These are phyloP conservation scores for Rhagium mordax DNA, from an alignment of 2,888 invertebrate genomes.

Conservation along the genomic window DNA sequence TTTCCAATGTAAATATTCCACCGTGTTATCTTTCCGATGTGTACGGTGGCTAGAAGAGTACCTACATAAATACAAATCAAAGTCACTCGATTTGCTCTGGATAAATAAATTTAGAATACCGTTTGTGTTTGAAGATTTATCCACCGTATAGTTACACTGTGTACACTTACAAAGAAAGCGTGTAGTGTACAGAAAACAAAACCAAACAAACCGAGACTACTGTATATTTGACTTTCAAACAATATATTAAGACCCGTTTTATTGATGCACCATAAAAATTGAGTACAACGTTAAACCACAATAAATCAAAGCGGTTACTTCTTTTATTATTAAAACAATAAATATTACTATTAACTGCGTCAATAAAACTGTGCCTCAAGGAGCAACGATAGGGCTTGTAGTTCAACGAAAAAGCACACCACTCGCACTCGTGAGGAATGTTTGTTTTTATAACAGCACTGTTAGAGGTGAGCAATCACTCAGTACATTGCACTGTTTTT, in stretches of 20 bases:
- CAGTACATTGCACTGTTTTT: background rate
- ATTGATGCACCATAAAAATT: constrained; percentile 23
- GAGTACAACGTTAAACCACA: constrained; percentile 9
- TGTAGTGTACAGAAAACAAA: constrained; percentile 22
- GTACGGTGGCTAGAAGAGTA: constrained; percentile 46
- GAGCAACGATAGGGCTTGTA: background rate
- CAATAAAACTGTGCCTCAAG: background rate
- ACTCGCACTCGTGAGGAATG: background rate
- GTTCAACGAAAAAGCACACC: background rate
- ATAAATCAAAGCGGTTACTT: constrained; percentile 19
- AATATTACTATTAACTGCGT: background rate
- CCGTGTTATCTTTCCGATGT: constrained; percentile 46
- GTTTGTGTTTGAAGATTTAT: constrained; percentile 41
- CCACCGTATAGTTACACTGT: constrained; percentile 37
- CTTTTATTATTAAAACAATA: constrained; percentile 6
- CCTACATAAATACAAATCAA: constrained; percentile 52
- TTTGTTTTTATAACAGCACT: background rate
- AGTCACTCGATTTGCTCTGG: constrained; percentile 51
- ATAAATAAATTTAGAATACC: constrained; percentile 52
- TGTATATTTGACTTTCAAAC: constrained; percentile 29
- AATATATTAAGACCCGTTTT: constrained; percentile 6
- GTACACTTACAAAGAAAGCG: constrained; percentile 39
- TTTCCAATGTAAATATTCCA: constrained; percentile 55
- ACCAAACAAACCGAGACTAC: constrained; percentile 33
- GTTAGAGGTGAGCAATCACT: background rate